Base-by-base conservation (phyloP, 2,888 invertebrate species). In the Caradrina kadenii region DNA sequence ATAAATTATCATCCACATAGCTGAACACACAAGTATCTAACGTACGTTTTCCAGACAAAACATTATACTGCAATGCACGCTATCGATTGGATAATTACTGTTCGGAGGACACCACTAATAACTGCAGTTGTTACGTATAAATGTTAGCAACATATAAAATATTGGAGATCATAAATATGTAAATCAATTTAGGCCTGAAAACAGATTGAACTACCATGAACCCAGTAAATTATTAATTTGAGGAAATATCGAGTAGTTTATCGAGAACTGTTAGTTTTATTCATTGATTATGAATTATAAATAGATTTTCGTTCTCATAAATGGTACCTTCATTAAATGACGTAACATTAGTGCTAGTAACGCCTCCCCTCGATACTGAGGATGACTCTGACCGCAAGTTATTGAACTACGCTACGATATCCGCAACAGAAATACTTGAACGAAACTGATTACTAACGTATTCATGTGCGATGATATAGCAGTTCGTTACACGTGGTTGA, bases 81-180 rank as follows among this genome's bases (percentile, higher is more conserved):
- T 84, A 82, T 84, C 69, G 82, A 84, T 82, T 82, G 58, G 62
- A 63, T 73, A 73, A 82, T 79, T 73, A 62, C 49, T 63, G 8
- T 48, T 64, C 56, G 64, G 52, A 73, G 63, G 62, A 71, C 70
- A 63, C 11, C 49, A 26, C 49, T 52, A 39, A 63, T 52, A 45
- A 61, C 35, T 31, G 60, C 58, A 65, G 62, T 63, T 52, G 13
- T 39, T 39, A 64, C 31, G 31, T 48, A 49, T 13, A 50, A 61
- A 70, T 60, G 53, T 52, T 70, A 52, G 31, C 52, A 64, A 26
- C 35, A 45, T 62, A 35, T 35, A 26, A 39, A 74, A 50, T 48
- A 63, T 48, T 8, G 17, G 4, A 35, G 1, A 2, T 6, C 26
- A 62, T 66, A 42, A 58, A 35, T 49, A 42, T 35, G 8, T 39